These are phyloP conservation scores for Acleris sparsana DNA, from an alignment of 2,888 invertebrate species.

Conservation along the genomic window DNA sequence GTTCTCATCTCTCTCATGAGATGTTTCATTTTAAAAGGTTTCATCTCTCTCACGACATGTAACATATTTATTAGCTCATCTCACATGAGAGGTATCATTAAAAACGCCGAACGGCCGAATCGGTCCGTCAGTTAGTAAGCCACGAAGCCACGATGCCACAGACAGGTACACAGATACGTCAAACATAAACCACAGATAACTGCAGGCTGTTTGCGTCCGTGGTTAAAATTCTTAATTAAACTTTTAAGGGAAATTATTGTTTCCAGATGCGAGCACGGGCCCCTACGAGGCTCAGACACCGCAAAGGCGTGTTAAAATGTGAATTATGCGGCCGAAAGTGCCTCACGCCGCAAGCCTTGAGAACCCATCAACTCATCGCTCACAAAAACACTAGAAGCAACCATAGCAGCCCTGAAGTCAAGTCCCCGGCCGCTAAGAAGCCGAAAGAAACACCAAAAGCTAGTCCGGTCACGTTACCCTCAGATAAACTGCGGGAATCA, in stretches of 20 bases:
- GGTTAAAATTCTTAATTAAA: too few relatives aligned
- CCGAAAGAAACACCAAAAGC: constrained; percentile 27
- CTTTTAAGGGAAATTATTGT: constrained; percentile 37
- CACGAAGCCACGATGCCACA: too few relatives aligned
- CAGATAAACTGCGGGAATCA: constrained; percentile 2
- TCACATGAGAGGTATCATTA: too few relatives aligned
- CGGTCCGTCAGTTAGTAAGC: too few relatives aligned
- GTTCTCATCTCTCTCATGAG: too few relatives aligned
- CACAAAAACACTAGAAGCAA: constrained; percentile 44
- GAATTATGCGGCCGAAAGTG: constrained; percentile 58
- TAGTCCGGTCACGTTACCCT: not conserved
- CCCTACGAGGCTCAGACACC: constrained; percentile 50
- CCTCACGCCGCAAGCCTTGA: constrained; percentile 49
- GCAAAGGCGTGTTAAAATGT: constrained; percentile 52
- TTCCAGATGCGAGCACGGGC: constrained; percentile 60
- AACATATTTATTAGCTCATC: too few relatives aligned
- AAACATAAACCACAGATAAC: too few relatives aligned
- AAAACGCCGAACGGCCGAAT: too few relatives aligned
- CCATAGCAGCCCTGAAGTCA: constrained; percentile 38
- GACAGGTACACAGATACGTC: too few relatives aligned
- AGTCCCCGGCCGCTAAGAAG: constrained; percentile 36
- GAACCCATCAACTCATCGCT: constrained; percentile 51
- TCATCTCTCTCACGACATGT: too few relatives aligned
- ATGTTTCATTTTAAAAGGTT: too few relatives aligned
- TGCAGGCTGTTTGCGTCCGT: too few relatives aligned